Evolutionary conservation across 1,140 invertebrate genomes (phyloP).

Genomic region (Armadillidium nasatum): DNA sequence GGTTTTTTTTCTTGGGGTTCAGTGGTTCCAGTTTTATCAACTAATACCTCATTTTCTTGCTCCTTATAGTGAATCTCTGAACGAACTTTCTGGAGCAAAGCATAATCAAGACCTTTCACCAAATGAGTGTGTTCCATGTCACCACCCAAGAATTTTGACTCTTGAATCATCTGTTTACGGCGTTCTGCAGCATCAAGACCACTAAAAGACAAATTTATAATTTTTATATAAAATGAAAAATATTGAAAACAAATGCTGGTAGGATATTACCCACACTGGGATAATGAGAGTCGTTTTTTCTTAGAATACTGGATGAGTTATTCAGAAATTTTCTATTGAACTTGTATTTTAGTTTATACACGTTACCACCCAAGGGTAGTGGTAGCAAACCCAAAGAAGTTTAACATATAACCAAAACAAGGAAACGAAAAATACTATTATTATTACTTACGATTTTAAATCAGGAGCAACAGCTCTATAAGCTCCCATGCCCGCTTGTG

Average conservation of each 20-base stretch:
- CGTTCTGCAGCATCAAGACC: slow-evolving; percentile 82
- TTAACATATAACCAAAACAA: no score
- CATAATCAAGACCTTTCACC: slow-evolving; percentile 99
- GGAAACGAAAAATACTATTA: no score
- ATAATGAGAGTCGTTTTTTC: background rate
- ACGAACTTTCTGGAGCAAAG: slow-evolving; percentile 84
- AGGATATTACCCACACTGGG: background rate
- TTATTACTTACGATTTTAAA: slow-evolving; percentile 68
- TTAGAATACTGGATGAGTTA: no score
- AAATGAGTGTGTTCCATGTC: slow-evolving; percentile 99
- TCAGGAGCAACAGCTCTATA: slow-evolving; percentile 94
- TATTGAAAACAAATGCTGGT: background rate
- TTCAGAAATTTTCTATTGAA: no score
- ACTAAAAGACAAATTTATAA: slow-evolving; percentile 24
- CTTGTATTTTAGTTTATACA: no score
- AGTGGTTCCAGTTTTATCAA: slow-evolving; percentile 60
- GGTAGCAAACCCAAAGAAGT: no score
- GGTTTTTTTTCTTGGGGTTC: slow-evolving; percentile 55
- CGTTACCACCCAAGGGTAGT: no score
- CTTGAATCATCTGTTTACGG: slow-evolving; percentile 91
- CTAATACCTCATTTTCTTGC: slow-evolving; percentile 75
- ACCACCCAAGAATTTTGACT: slow-evolving; percentile 99
- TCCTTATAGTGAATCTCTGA: slow-evolving; percentile 77
- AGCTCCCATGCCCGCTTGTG: slow-evolving; percentile 78
- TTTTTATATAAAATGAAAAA: background rate